phyloP scores from a whole-genome alignment of 2,113 vertebrate species.

The Capricornis sumatraensis region DNA sequence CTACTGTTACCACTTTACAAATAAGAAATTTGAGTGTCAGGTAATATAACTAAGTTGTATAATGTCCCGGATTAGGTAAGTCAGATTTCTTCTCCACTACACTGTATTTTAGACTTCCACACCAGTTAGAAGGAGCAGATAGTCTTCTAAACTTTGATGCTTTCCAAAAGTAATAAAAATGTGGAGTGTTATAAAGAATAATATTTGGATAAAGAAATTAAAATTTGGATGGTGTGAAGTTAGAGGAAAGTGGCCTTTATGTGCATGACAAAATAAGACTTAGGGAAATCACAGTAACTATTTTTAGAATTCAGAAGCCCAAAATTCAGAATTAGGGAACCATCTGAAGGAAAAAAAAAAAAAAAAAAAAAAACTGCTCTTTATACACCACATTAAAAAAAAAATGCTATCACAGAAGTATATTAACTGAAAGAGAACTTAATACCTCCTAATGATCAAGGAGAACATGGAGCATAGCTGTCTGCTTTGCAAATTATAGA shows the following conservation, averaged over 20 bases:
- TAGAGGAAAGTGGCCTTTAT: background rate
- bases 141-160: background rate
- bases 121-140: background rate
- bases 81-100: background rate
- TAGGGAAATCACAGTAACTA: background rate
- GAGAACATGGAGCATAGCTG: background rate
- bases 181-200: background rate
- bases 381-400: background rate
- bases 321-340: background rate
- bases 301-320: background rate
- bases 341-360: background rate
- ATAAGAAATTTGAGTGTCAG: background rate
- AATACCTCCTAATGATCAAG: background rate
- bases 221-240: background rate
- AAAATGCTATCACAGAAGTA: background rate
- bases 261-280: background rate
- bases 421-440: background rate
- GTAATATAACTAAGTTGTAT: background rate
- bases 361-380: background rate
- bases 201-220: background rate
- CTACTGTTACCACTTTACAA: background rate
- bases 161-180: background rate
- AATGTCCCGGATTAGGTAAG: background rate
- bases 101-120: background rate
- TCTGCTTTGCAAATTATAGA: background rate